phyloP scores from a whole-genome alignment of 1,140 invertebrate genomes.

The Camponotus vicinus region DNA sequence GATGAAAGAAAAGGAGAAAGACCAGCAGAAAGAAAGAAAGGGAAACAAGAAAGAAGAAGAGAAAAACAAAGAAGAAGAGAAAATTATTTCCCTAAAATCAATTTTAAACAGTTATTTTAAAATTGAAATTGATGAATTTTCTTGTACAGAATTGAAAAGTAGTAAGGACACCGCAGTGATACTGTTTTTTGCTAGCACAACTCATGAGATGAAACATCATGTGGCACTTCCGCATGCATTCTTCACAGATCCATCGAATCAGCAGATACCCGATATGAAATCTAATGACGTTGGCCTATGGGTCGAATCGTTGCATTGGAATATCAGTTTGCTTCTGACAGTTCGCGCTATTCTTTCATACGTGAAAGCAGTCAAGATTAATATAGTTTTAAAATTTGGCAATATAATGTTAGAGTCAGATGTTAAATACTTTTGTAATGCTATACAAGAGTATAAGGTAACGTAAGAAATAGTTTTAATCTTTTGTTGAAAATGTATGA shows the following conservation, averaged over 20 bases:
- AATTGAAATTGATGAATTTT: background rate
- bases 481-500: no score
- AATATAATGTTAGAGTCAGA: no score
- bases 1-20: no score
- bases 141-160: conserved; percentile 28
- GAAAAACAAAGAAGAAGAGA: no score
- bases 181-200: background rate
- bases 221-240: background rate
- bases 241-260: background rate
- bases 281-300: background rate
- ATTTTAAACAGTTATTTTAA: no score
- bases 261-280: background rate
- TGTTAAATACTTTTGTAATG: no score
- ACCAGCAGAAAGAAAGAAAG: no score
- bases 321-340: background rate
- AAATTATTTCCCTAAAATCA: no score
- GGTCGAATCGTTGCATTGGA: background rate
- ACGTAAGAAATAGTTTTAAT: no score
- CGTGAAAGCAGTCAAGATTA: background rate
- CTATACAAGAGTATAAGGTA: background rate
- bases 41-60: no score
- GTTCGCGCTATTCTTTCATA: background rate
- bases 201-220: background rate
- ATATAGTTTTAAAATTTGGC: no score
- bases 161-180: background rate